phyloP scores from a whole-genome alignment of 1,140 invertebrate genomes.

The Solenopsis fugax region DNA sequence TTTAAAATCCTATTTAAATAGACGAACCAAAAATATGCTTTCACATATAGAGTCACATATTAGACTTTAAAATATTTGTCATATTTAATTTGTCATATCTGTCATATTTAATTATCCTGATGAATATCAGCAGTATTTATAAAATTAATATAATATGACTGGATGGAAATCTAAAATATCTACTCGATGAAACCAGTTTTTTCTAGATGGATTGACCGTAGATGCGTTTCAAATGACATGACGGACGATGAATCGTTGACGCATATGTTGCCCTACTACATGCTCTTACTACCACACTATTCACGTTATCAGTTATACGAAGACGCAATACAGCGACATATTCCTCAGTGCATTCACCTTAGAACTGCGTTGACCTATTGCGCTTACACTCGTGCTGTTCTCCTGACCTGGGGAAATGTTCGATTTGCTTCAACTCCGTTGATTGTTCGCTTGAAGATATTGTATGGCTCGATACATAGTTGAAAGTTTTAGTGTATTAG shows the following conservation, averaged over 20 bases:
- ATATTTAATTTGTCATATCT: neutral
- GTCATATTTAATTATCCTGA: neutral
- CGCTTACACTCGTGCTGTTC: slow-evolving; percentile 74
- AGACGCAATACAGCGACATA: slow-evolving; percentile 66
- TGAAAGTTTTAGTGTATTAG: neutral
- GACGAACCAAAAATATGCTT: neutral
- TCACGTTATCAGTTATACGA: slow-evolving; percentile 63
- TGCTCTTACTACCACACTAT: slow-evolving; percentile 69
- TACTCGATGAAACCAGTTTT: neutral
- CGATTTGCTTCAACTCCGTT: slow-evolving; percentile 75
- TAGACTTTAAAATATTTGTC: neutral
- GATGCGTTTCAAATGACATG: neutral
- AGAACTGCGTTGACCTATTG: slow-evolving; percentile 63
- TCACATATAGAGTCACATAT: neutral
- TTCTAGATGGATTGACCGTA: neutral
- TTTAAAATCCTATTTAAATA: slow-evolving; percentile 4
- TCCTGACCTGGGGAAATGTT: slow-evolving; percentile 80
- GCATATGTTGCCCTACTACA: slow-evolving; percentile 74
- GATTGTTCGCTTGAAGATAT: slow-evolving; percentile 30
- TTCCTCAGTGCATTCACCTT: slow-evolving; percentile 67
- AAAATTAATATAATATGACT: neutral
- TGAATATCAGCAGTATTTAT: neutral
- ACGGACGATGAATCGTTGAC: slow-evolving; percentile 42
- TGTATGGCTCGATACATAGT: neutral
- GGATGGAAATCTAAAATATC: neutral